Conservation (phyloP, 2,888 invertebrate genomes). For the Anticlea derivata region DNA sequence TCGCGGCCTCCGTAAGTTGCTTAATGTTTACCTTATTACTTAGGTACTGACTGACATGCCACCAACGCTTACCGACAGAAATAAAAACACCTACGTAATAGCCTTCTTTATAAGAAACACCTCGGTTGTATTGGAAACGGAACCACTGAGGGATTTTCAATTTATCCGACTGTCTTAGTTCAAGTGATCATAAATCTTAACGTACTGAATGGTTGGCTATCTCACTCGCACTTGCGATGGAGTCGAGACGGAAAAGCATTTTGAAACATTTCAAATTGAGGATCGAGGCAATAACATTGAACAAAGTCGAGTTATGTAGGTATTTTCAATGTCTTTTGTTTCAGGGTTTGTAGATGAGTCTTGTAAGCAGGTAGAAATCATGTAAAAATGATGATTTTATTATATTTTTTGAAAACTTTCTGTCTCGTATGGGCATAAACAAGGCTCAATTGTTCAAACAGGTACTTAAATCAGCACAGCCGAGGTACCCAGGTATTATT, state of each 20-base stretch:
- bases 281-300: constrained; percentile 39
- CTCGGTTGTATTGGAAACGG: constrained; percentile 42
- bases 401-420: too few species aligned
- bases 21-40: constrained; percentile 78
- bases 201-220: constrained; percentile 4
- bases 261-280: constrained; percentile 41
- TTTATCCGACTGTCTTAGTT: constrained; percentile 46
- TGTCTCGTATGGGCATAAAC: too few species aligned
- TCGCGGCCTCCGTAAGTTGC: constrained; percentile 62
- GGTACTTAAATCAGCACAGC: background rate
- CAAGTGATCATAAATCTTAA: constrained; percentile 48
- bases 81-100: constrained; percentile 70
- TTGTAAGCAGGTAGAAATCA: too few species aligned
- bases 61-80: constrained; percentile 63
- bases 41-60: constrained; percentile 48
- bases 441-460: too few species aligned
- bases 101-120: constrained; percentile 48
- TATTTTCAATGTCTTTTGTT: constrained; percentile 43
- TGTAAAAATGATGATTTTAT: too few species aligned
- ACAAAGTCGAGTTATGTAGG: too few species aligned
- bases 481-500: constrained; percentile 51
- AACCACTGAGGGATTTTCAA: constrained; percentile 46
- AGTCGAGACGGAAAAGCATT: constrained; percentile 28
- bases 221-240: constrained; percentile 12
- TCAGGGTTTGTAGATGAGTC: constrained; percentile 7